These are phyloP conservation scores for Oophaga sylvatica DNA, from an alignment of 2,797 vertebrate genomes.

Conservation along the genomic window DNA sequence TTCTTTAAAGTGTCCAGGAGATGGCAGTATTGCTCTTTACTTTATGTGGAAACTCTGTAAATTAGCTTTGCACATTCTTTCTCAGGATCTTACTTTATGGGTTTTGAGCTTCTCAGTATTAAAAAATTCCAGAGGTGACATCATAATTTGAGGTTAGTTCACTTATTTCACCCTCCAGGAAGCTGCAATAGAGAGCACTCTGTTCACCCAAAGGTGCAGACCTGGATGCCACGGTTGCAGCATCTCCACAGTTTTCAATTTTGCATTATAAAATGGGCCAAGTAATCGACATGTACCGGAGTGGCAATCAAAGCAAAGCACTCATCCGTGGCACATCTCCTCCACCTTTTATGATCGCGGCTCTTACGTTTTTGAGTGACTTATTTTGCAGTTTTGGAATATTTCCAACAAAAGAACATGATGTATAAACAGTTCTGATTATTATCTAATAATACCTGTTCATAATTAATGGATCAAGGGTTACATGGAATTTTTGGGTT, in stretches of 20 bases:
- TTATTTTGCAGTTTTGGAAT: slow-evolving; percentile 29
- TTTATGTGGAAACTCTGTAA: not conserved
- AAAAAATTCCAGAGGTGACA: slow-evolving; percentile 62
- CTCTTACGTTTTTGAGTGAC: slow-evolving; percentile 18
- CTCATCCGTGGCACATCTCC: slow-evolving; percentile 50
- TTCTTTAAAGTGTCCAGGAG: slow-evolving; percentile 12
- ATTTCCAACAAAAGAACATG: slow-evolving; percentile 19
- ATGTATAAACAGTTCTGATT: not conserved
- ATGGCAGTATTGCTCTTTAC: slow-evolving; percentile 56
- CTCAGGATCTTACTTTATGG: slow-evolving; percentile 49
- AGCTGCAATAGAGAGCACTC: slow-evolving; percentile 60
- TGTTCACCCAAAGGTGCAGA: slow-evolving; percentile 61
- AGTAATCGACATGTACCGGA: slow-evolving; percentile 52
- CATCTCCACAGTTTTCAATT: slow-evolving; percentile 41
- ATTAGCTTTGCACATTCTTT: slow-evolving; percentile 37
- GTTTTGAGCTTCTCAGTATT: slow-evolving; percentile 58
- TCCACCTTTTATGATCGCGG: slow-evolving; percentile 31
- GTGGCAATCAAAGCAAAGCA: slow-evolving; percentile 58
- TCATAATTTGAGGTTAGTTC: slow-evolving; percentile 62
- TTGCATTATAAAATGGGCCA: slow-evolving; percentile 54
- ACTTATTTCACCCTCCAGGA: slow-evolving; percentile 61
- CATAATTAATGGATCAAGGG: not conserved
- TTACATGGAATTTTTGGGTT: too few species aligned
- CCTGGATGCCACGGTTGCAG: slow-evolving; percentile 49
- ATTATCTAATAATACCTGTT: slow-evolving; percentile 22